Evolutionary conservation across 2,113 vertebrate genomes (phyloP).

Genomic region (Prunella himalayana): DNA sequence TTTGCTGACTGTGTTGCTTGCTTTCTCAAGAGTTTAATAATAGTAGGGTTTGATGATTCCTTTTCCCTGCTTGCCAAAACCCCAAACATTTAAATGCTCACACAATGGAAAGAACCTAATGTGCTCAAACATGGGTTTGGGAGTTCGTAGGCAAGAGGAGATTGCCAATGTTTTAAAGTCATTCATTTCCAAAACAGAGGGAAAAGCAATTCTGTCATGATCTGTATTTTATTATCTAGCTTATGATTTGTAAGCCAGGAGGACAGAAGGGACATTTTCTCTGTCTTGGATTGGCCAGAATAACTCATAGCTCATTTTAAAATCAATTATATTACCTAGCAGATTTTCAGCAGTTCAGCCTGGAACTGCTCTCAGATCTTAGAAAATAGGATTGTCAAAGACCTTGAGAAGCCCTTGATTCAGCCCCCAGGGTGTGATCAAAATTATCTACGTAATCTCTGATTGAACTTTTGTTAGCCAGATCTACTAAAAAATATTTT

Average conservation of each 20-base stretch:
- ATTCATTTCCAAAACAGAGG: conserved; percentile 14
- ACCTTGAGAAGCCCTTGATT: conserved; percentile 36
- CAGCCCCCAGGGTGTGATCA: background rate
- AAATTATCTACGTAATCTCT: background rate
- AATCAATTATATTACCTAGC: conserved; percentile 37
- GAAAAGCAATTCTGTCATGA: background rate
- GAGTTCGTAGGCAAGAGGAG: background rate
- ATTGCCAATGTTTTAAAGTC: conserved; percentile 10
- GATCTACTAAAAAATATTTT: background rate
- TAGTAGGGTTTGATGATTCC: background rate
- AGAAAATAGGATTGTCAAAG: background rate
- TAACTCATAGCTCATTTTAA: conserved; percentile 21
- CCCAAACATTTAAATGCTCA: background rate
- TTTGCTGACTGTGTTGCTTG: background rate
- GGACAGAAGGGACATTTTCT: conserved; percentile 30
- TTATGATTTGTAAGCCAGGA: background rate
- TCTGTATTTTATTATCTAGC: conserved; percentile 36
- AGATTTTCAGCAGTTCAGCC: background rate
- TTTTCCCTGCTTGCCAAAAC: conserved; percentile 5
- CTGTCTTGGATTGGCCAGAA: background rate
- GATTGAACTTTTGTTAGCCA: background rate
- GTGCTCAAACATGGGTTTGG: background rate
- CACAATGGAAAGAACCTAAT: background rate
- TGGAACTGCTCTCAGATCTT: background rate
- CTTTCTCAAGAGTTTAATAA: background rate